Conservation (phyloP, 2,888 invertebrate genomes). For the Phengaris arion region DNA sequence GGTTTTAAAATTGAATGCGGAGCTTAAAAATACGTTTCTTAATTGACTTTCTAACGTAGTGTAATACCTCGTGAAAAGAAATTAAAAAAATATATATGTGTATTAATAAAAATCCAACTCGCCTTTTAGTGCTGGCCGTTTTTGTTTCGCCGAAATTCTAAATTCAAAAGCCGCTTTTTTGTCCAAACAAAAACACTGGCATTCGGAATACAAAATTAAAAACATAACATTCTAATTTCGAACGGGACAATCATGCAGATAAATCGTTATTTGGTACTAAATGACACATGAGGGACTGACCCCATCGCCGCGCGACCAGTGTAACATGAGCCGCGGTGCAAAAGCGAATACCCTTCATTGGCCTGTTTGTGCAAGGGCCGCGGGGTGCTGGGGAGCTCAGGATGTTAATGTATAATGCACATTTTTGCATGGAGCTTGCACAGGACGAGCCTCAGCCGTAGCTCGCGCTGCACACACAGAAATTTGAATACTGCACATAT, state of each 20-base stretch:
- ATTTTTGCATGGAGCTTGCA: conserved; percentile 75
- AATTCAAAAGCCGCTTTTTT: background rate
- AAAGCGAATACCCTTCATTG: conserved; percentile 47
- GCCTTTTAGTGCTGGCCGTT: background rate
- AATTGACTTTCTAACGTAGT: conserved; percentile 50
- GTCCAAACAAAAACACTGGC: background rate
- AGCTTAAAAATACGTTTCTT: conserved; percentile 53
- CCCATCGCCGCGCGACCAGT: conserved; percentile 54
- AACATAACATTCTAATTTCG: conserved; percentile 31
- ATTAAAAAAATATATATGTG: conserved; percentile 38
- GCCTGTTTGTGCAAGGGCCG: conserved; percentile 50
- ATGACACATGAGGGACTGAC: conserved; percentile 66
- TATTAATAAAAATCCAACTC: conserved; percentile 25
- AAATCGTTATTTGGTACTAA: conserved; percentile 44
- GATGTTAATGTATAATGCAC: conserved; percentile 61
- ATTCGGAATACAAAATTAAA: background rate
- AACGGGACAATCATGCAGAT: conserved; percentile 40
- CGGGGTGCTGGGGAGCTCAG: conserved; percentile 57
- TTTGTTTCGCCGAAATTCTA: conserved; percentile 6
- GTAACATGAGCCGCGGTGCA: conserved; percentile 56
- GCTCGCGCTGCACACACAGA: conserved; percentile 65
- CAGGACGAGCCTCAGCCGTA: conserved; percentile 61
- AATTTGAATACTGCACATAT: conserved; percentile 30
- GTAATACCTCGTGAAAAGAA: conserved; percentile 43
- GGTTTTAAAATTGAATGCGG: conserved; percentile 60